phyloP scores from a whole-genome alignment of 2,888 invertebrate species.

The Heliconius aoede region DNA sequence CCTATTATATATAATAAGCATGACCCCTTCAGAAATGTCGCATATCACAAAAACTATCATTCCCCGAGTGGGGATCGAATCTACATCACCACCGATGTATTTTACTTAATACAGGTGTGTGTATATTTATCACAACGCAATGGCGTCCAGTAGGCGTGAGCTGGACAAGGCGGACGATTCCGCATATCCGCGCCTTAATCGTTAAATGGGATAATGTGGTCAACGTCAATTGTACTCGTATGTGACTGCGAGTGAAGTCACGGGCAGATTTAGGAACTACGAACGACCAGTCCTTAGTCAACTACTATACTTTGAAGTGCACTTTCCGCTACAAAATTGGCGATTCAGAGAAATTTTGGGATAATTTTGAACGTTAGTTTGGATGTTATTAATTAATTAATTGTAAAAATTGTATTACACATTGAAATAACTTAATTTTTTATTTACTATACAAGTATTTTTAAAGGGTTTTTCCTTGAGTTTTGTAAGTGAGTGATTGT shows the following conservation, averaged over 20 bases:
- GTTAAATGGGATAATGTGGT: slow-evolving; percentile 51
- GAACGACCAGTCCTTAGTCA: neutral
- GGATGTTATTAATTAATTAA: neutral
- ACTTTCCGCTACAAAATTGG: neutral
- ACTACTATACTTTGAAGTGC: neutral
- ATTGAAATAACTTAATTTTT: neutral
- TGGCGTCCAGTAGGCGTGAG: slow-evolving; percentile 24
- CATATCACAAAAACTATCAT: too few species aligned
- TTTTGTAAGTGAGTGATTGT: slow-evolving; percentile 20
- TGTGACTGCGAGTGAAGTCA: slow-evolving; percentile 36
- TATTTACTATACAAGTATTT: neutral
- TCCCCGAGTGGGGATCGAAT: too few species aligned
- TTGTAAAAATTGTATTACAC: too few species aligned
- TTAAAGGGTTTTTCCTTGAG: neutral
- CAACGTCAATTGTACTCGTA: slow-evolving; percentile 45
- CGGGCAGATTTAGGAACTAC: slow-evolving; percentile 28
- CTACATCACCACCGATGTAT: too few species aligned
- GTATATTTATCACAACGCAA: neutral
- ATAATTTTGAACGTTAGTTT: neutral
- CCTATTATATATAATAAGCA: too few species aligned
- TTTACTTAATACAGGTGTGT: neutral
- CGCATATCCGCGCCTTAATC: slow-evolving; percentile 47
- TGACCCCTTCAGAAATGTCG: too few species aligned
- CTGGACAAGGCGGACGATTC: slow-evolving; percentile 41
- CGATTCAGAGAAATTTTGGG: neutral